Evolutionary conservation across 1,140 invertebrate genomes (phyloP).

Genomic region (Adoxophyes honmai): DNA sequence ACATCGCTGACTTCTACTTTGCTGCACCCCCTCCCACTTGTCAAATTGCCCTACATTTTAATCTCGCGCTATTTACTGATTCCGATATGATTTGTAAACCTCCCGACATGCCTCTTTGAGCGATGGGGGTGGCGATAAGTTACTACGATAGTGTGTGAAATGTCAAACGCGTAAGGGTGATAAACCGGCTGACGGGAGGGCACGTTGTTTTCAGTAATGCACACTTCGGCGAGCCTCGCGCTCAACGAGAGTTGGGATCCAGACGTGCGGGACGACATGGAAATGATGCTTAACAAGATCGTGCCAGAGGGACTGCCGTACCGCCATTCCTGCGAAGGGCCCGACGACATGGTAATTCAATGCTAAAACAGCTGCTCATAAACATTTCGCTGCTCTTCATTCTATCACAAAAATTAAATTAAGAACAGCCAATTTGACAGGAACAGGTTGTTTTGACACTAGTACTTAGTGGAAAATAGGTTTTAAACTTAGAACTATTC

Average conservation of each 20-base stretch:
- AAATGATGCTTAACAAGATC: conserved; percentile 99
- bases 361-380: neutral
- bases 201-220: conserved; percentile 88
- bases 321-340: conserved; percentile 97
- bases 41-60: conserved; percentile 38
- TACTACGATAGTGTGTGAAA: conserved; percentile 1
- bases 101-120: neutral
- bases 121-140: neutral
- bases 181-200: conserved; percentile 44
- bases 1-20: conserved; percentile 47
- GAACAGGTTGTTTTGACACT: too few relatives aligned
- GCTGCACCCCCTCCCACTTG: conserved; percentile 45
- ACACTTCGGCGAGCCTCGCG: conserved; percentile 97
- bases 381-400: neutral
- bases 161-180: conserved; percentile 14
- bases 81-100: conserved; percentile 9
- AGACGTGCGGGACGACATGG: conserved; percentile 97
- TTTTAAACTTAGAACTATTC: neutral
- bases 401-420: neutral
- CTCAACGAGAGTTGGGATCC: conserved; percentile 99
- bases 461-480: too few relatives aligned
- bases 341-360: conserved; percentile 95
- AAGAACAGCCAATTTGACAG: neutral
- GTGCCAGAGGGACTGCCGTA: conserved; percentile 97
- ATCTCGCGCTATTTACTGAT: conserved; percentile 27